phyloP scores from a whole-genome alignment of 2,888 invertebrate species.

The Latrodectus hesperus region DNA sequence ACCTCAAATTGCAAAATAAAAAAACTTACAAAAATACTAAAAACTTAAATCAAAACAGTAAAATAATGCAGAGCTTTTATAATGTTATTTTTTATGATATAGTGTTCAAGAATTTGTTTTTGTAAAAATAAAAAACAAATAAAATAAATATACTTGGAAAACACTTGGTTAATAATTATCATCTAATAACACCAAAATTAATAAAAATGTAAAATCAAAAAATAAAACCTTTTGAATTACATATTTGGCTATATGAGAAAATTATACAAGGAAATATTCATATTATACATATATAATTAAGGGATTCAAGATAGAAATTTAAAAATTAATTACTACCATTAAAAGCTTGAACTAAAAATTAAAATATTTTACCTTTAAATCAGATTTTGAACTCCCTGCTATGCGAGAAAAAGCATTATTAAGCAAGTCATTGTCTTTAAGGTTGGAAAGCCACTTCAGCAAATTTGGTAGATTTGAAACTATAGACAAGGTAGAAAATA shows the following conservation, averaged over 20 bases:
- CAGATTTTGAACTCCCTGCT: slow-evolving; percentile 19
- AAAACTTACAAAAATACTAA: too few relatives aligned
- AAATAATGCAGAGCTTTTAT: too few relatives aligned
- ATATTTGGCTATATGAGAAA: background rate
- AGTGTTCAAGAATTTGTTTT: too few relatives aligned
- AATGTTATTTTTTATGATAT: too few relatives aligned
- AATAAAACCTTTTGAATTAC: too few relatives aligned
- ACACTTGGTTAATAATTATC: too few relatives aligned
- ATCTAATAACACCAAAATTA: too few relatives aligned
- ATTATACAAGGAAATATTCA: background rate
- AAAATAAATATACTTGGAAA: too few relatives aligned
- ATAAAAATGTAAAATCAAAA: too few relatives aligned
- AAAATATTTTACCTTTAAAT: slow-evolving; percentile 43
- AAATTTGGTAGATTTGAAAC: slow-evolving; percentile 27
- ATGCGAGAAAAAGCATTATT: slow-evolving; percentile 25
- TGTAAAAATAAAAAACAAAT: too few relatives aligned
- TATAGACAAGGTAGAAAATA: background rate
- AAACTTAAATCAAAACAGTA: too few relatives aligned
- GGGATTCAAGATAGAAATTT: background rate
- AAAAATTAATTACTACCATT: background rate
- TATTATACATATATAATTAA: background rate
- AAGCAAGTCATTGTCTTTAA: slow-evolving; percentile 23
- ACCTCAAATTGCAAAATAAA: too few relatives aligned
- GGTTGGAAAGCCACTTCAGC: slow-evolving; percentile 41
- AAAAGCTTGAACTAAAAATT: slow-evolving; percentile 52